Base-by-base conservation (phyloP, 2,888 invertebrate genomes). In the Oegoconia quadripuncta region DNA sequence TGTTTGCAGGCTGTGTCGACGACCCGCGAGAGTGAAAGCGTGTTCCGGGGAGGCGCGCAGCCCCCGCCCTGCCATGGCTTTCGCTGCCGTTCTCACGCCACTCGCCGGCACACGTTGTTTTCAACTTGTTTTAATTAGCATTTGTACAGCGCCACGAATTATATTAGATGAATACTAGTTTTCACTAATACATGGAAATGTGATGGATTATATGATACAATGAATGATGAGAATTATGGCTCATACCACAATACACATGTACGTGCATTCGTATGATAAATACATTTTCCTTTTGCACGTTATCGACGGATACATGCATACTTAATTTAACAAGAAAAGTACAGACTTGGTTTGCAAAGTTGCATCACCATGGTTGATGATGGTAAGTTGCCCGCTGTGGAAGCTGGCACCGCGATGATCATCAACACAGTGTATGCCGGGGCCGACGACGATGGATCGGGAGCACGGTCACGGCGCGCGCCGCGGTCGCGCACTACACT, bases 11-110 rank as follows among this genome's bases (percentile, higher is more conserved):
- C 74, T 73, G 72, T 77, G 86, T 83, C 86, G 83, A 67, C 79
- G 86, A 86, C 84, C 81, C 65, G 76, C 70, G 82, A 80, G 81
- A 84, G 84, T 82, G 83, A 81, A 83, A 81, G 80, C 79, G 64
- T 69, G 75, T 82, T 83, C 83, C 81, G 82, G 81, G 82, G 79
- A 70, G 81, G 76, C 67, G 53, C 49, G 55, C 55, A 43, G 54
- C 58, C 64, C 77, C 79, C 78, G 70, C 76, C 81, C 77, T 64
- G 68, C 66, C 70, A 62, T 60, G 79, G 78, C 87, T 79, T 87
- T 83, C 80, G 82, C 87, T 83, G 70, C 38, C 76, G 70, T 72
- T 74, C 77, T 82, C 88, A 86, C 86, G 70, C 70, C 68, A 72
- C 67, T 65, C 82, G 68, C 66, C 55, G 60, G n/a, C n/a, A n/a